Evolutionary conservation across 2,113 vertebrate genomes (phyloP).

Genomic region (Hemichromis elongatus): DNA sequence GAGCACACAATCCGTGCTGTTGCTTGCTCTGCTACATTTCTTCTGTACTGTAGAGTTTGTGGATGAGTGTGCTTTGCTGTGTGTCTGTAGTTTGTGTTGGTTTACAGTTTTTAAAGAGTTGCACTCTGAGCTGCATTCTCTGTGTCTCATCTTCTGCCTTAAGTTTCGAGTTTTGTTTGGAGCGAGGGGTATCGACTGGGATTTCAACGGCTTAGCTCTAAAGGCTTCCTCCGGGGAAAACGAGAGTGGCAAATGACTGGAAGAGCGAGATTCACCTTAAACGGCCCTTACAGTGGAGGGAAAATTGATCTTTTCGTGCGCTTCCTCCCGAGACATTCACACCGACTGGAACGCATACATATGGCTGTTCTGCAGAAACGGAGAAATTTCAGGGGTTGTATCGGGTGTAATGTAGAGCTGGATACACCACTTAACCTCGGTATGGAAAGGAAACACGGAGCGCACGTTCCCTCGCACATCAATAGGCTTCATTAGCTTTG

Average conservation of each 20-base stretch:
- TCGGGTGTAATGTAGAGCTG: background rate
- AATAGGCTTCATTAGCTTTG: background rate
- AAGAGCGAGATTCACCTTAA: background rate
- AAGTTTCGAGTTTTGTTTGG: background rate
- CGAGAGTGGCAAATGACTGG: background rate
- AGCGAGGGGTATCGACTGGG: background rate
- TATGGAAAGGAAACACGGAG: background rate
- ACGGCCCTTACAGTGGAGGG: background rate
- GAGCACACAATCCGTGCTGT: background rate
- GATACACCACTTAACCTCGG: background rate
- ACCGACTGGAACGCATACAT: background rate
- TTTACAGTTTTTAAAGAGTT: background rate
- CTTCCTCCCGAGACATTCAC: background rate
- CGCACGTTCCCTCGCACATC: background rate
- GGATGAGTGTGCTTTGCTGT: background rate
- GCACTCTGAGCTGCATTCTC: background rate
- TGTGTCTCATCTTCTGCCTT: background rate
- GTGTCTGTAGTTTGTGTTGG: background rate
- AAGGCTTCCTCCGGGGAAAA: constrained; percentile 3
- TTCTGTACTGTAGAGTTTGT: background rate
- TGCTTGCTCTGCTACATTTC: background rate
- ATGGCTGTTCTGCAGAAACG: background rate
- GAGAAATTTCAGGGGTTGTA: background rate
- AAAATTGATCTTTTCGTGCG: constrained; percentile 4
- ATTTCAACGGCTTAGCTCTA: background rate